A percentile compares a stretch with the other conserved stretches of the same genome.
These are phyloP conservation scores for Hirudinaria manillensis DNA, from an alignment of 2,888 invertebrate genomes.

Conservation along the genomic window DNA sequence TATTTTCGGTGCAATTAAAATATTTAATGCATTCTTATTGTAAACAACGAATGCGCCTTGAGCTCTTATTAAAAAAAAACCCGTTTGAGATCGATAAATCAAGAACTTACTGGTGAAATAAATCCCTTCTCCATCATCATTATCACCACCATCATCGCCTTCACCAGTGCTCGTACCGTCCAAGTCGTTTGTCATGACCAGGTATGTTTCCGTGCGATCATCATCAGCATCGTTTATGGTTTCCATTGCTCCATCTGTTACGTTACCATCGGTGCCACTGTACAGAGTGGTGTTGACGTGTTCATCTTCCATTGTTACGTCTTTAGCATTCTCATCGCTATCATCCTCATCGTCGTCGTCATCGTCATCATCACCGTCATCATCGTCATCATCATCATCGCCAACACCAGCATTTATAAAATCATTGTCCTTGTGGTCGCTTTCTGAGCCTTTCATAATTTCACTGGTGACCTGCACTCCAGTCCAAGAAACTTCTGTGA, in stretches of 20 bases:
- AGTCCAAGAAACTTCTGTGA: not conserved
- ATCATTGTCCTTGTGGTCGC: not conserved
- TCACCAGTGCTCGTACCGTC: too few relatives aligned
- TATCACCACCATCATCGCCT: too few relatives aligned
- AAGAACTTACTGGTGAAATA: too few relatives aligned
- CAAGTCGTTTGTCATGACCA: too few relatives aligned
- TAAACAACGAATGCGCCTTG: too few relatives aligned
- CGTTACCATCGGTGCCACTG: not conserved
- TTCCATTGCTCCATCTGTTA: slow-evolving; percentile 1
- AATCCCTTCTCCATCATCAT: too few relatives aligned
- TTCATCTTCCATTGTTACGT: not conserved
- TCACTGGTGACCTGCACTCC: too few relatives aligned
- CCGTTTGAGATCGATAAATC: too few relatives aligned
- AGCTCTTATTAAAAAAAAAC: too few relatives aligned
- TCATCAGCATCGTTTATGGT: not conserved
- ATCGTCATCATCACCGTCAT: not conserved
- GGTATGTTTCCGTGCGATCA: too few relatives aligned
- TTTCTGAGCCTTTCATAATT: not conserved
- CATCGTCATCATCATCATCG: not conserved
- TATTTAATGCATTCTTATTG: too few relatives aligned
- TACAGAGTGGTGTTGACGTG: not conserved
- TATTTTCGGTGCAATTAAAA: too few relatives aligned
- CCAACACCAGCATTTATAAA: not conserved
- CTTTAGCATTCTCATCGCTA: not conserved
- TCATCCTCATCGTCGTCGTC: slow-evolving; percentile 14